phyloP scores from a whole-genome alignment of 2,797 vertebrate genomes.

The Ptychadena robeensis region DNA sequence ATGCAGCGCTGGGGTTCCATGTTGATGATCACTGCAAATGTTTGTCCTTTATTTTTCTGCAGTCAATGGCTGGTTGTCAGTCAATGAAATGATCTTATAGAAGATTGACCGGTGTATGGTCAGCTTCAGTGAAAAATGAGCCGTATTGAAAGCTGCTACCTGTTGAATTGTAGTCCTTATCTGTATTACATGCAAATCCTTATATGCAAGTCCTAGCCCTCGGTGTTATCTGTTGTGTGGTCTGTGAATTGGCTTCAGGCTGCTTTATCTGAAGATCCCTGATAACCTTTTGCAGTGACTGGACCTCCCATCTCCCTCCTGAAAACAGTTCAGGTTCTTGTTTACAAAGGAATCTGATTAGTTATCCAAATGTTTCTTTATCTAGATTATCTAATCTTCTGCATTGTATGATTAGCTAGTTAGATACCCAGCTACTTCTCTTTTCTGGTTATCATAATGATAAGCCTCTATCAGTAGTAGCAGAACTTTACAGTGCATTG shows the following conservation, averaged over 20 bases:
- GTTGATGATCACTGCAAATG: too few species aligned
- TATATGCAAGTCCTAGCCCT: background rate
- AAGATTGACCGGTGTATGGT: too few species aligned
- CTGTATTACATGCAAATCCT: background rate
- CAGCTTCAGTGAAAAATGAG: too few species aligned
- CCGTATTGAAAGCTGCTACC: background rate
- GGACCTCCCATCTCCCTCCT: background rate
- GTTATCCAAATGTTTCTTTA: background rate
- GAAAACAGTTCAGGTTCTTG: slow-evolving; percentile 5
- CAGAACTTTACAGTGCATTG: background rate
- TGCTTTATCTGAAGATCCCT: background rate
- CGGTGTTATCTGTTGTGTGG: background rate
- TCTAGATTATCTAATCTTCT: slow-evolving; percentile 16
- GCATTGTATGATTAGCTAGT: slow-evolving; percentile 19
- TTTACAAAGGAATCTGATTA: slow-evolving; percentile 20
- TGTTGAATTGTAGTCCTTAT: background rate
- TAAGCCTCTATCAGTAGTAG: background rate
- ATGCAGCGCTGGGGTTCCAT: too few species aligned
- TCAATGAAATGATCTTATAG: too few species aligned
- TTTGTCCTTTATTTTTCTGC: too few species aligned
- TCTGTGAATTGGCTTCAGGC: background rate
- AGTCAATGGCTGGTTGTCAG: too few species aligned
- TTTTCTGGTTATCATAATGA: slow-evolving; percentile 6
- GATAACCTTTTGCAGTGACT: slow-evolving; percentile 5
- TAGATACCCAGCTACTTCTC: slow-evolving; percentile 18